Percentiles rank a stretch among this genome's conserved stretches.
Evolutionary conservation across 1,140 invertebrate genomes (phyloP).

Genomic region (Atta texana): DNA sequence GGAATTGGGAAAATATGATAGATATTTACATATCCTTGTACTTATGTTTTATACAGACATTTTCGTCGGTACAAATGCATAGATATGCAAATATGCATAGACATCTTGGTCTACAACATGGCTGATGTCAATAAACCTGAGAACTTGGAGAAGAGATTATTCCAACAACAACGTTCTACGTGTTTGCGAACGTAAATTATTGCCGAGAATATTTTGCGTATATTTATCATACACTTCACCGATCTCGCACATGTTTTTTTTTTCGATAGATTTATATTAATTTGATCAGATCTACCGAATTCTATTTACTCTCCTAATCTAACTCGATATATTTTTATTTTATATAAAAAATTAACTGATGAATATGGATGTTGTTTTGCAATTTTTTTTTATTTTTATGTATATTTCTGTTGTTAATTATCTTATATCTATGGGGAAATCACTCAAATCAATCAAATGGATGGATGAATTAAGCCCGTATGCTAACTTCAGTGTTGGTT

Average conservation of each 20-base stretch:
- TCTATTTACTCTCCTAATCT: neutral
- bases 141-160: constrained; percentile 54
- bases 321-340: neutral
- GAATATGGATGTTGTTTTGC: neutral
- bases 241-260: constrained; percentile 10
- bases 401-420: neutral
- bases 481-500: neutral
- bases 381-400: neutral
- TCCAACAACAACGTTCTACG: constrained; percentile 43
- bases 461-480: neutral
- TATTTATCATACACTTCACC: constrained; percentile 24
- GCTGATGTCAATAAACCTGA: constrained; percentile 57
- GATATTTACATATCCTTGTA: constrained; percentile 43
- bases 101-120: constrained; percentile 45
- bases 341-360: neutral
- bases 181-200: constrained; percentile 58
- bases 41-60: constrained; percentile 41
- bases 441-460: neutral
- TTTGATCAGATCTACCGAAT: neutral
- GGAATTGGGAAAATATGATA: constrained; percentile 7
- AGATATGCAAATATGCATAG: constrained; percentile 56
- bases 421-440: neutral
- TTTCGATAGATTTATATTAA: neutral
- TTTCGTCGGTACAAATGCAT: constrained; percentile 28
- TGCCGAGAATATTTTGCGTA: constrained; percentile 37